Evolutionary conservation across 2,113 vertebrate species (phyloP), one percentile per base, ranked within the genome.

Genomic region (Chauna torquata): DNA sequence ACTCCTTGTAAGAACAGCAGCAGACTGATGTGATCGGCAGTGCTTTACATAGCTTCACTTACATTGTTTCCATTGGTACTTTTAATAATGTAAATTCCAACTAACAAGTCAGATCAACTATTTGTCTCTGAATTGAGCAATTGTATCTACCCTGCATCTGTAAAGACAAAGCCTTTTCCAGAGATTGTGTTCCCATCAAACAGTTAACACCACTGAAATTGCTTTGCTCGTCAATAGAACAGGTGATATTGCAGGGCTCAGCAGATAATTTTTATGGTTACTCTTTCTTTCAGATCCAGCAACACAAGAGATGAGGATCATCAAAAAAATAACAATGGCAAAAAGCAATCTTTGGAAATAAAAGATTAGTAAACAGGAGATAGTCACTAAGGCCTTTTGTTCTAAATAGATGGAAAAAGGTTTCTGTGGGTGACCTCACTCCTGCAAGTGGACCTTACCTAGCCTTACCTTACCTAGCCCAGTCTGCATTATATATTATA

Each of bases 71-170:
- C n/a, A 42, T 18, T 36, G 13, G 10, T 13, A 65, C 16, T 38
- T 61, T 47, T 61, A 88, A 83, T 58, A 88, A 72, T 40, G 11
- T 14, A 57, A 90, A 88, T 69, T 75, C 30, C 23, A 64, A 6
- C 70, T 71, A 79, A n/a, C 2, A 0, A 25, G 3, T 68, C 74
- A 75, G 36, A 76, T 62, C 19, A 68, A 7, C 42, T 45, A 3
- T 42, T 42, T 7, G 0, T 49, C 25, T 89, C 44, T 36, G 57
- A 90, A 55, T 0, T 0, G 42, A 55, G 13, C 22, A 36, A 52
- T 30, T 38, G 9, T 47, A 32, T 55, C 32, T 14, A 45, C 32
- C 47, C 38, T 42, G 5, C 61, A 9, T 66, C n/a, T 52, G 14
- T n/a, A 22, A 86, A 86, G 38, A 32, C 70, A 86, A 61, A 92